phyloP scores from a whole-genome alignment of 1,140 invertebrate genomes.

The Neelides sp. region DNA sequence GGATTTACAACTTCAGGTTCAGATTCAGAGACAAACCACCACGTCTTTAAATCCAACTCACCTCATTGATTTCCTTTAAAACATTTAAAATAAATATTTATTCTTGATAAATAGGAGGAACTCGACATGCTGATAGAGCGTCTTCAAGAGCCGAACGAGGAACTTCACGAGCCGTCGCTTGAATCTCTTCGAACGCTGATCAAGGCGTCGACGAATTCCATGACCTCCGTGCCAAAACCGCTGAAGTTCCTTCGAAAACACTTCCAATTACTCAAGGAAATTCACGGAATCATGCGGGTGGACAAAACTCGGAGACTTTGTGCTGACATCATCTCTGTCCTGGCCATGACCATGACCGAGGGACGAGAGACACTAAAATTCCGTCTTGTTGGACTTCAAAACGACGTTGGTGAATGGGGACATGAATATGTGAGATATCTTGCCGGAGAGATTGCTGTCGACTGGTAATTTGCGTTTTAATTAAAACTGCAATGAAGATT shows the following conservation, averaged over 20 bases:
- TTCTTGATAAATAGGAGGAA: constrained; percentile 60
- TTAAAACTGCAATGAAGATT: too few relatives aligned
- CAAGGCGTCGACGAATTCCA: constrained; percentile 92
- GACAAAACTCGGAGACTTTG: constrained; percentile 57
- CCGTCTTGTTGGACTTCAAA: constrained; percentile 58
- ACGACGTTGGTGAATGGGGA: constrained; percentile 94
- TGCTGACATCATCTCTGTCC: constrained; percentile 90
- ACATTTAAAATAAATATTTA: not conserved
- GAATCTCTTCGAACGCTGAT: constrained; percentile 79
- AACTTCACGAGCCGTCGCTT: constrained; percentile 71
- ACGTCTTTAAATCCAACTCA: not conserved
- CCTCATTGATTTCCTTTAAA: constrained; percentile 50
- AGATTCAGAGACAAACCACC: not conserved
- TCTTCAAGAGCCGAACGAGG: constrained; percentile 62
- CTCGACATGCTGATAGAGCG: constrained; percentile 82
- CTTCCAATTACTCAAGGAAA: constrained; percentile 78
- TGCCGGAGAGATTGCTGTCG: constrained; percentile 47
- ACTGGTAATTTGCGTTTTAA: constrained; percentile 45
- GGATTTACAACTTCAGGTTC: constrained; percentile 22
- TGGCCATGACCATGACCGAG: constrained; percentile 93
- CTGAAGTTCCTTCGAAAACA: constrained; percentile 92
- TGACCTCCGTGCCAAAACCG: constrained; percentile 99
- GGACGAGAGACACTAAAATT: constrained; percentile 84
- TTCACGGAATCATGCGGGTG: constrained; percentile 70
- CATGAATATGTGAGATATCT: constrained; percentile 90